Conservation (phyloP, 1,140 invertebrate genomes). For the Cherax destructor region DNA sequence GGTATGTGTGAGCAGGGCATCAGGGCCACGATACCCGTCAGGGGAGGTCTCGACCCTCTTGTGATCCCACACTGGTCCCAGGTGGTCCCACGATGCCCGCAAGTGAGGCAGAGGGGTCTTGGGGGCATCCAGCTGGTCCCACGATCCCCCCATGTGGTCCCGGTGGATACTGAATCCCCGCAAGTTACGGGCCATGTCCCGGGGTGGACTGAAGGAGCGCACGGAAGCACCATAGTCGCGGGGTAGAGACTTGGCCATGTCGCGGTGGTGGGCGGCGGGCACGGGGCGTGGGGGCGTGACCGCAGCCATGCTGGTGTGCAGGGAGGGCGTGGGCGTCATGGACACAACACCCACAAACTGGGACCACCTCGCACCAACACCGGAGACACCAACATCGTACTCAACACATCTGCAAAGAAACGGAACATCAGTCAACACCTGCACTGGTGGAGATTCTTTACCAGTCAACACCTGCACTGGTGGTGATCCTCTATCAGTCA, state of each 20-base stretch:
- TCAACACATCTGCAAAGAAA: slow-evolving; percentile 25
- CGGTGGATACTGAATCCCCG: slow-evolving; percentile 23
- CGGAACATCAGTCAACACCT: too few relatives aligned
- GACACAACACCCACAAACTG: slow-evolving; percentile 2
- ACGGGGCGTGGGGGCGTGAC: slow-evolving; percentile 43
- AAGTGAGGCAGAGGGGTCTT: slow-evolving; percentile 42
- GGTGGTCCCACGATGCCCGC: slow-evolving; percentile 69
- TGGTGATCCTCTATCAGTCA: too few relatives aligned
- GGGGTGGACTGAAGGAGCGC: slow-evolving; percentile 29
- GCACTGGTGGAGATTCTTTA: too few relatives aligned
- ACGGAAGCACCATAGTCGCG: slow-evolving; percentile 58
- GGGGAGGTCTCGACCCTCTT: neutral
- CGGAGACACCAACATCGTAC: slow-evolving; percentile 9
- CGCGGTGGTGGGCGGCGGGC: slow-evolving; percentile 28
- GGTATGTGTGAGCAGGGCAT: slow-evolving; percentile 65
- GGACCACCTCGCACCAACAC: slow-evolving; percentile 14
- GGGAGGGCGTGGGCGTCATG: slow-evolving; percentile 34
- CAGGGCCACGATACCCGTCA: slow-evolving; percentile 21
- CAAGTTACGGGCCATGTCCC: neutral
- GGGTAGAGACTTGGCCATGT: slow-evolving; percentile 47
- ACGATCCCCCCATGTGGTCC: slow-evolving; percentile 69
- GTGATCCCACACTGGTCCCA: slow-evolving; percentile 44
- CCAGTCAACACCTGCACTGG: too few relatives aligned
- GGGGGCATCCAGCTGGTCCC: slow-evolving; percentile 66
- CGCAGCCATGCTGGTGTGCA: slow-evolving; percentile 26